Evolutionary conservation across 2,113 vertebrate species (phyloP).

Genomic region (Strigops habroptila): DNA sequence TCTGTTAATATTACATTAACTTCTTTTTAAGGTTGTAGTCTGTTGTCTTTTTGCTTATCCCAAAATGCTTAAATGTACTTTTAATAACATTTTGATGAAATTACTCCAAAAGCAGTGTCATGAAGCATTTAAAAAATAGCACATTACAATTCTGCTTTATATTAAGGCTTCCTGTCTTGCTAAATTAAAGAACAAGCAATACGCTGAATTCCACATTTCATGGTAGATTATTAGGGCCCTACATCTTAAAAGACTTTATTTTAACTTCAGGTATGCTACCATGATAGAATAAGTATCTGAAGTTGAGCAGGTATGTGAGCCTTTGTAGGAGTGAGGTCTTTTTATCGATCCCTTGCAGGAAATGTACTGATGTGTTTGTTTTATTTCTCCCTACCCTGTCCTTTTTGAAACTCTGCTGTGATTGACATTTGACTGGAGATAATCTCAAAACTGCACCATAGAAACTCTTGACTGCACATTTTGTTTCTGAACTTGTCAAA

Average conservation of each 20-base stretch:
- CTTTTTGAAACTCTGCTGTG: constrained; percentile 27
- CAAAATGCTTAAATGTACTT: constrained; percentile 6
- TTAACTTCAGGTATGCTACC: not conserved
- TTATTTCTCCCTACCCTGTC: not conserved
- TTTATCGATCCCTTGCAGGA: constrained; percentile 1
- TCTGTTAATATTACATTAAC: constrained; percentile 22
- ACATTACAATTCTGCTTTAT: not conserved
- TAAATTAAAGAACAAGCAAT: constrained; percentile 31
- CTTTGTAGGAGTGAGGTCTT: constrained; percentile 3
- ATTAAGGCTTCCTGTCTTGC: not conserved
- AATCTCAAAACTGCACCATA: not conserved
- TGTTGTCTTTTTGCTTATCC: constrained; percentile 23
- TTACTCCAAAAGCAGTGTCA: constrained; percentile 8
- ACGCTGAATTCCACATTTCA: not conserved
- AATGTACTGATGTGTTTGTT: not conserved
- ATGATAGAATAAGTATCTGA: constrained; percentile 8
- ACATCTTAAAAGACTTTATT: not conserved
- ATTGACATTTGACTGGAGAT: constrained; percentile 17
- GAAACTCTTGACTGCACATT: constrained; percentile 16
- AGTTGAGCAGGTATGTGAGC: constrained; percentile 2
- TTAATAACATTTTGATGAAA: constrained; percentile 6
- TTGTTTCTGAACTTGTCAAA: constrained; percentile 57
- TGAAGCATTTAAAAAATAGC: constrained; percentile 5
- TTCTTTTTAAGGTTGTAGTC: constrained; percentile 1
- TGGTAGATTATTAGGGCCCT: not conserved